phyloP scores from a whole-genome alignment of 2,113 vertebrate species.

The Eurystomus gularis region DNA sequence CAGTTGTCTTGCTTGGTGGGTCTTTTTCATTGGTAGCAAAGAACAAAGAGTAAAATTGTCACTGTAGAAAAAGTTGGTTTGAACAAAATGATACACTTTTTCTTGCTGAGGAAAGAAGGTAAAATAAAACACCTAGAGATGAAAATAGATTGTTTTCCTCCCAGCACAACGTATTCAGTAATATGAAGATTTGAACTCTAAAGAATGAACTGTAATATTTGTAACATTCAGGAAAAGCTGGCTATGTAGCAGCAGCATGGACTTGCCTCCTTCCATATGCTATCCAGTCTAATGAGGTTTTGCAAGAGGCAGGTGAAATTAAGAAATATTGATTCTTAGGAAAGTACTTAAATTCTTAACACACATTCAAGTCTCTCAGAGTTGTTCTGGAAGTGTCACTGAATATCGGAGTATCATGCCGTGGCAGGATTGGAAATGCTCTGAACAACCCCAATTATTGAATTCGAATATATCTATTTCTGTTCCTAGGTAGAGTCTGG shows the following conservation, averaged over 20 bases:
- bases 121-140: background rate
- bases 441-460: background rate
- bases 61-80: background rate
- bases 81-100: background rate
- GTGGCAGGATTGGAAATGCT: background rate
- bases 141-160: background rate
- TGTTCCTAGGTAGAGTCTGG: background rate
- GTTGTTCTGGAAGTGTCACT: background rate
- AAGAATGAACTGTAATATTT: background rate
- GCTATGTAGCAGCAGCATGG: background rate
- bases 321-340: background rate
- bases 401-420: background rate
- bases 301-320: background rate
- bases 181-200: background rate
- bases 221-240: background rate
- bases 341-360: accelerated
- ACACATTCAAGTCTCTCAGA: background rate
- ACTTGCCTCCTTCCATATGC: background rate
- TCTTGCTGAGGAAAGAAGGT: background rate
- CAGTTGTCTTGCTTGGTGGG: background rate
- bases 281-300: background rate
- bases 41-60: background rate
- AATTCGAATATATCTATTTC: background rate
- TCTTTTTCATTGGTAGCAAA: background rate
- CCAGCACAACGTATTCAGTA: background rate